Percentiles rank a stretch among this genome's conserved stretches.
These are phyloP conservation scores for Nomada ruficornis DNA, from an alignment of 2,888 invertebrate species.

Conservation along the genomic window DNA sequence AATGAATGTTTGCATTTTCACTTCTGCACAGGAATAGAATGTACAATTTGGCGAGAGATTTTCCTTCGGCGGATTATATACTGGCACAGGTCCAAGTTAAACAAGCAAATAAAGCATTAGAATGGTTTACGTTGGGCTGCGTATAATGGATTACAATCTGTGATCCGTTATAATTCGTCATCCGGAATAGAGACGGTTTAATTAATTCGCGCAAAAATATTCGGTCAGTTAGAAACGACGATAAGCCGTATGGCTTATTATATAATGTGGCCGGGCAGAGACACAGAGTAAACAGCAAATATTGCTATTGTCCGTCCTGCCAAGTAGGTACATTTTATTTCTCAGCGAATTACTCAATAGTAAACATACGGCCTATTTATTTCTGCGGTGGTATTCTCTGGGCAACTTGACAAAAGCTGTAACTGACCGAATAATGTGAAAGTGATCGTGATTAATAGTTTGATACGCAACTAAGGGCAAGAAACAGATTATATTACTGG, in stretches of 20 bases:
- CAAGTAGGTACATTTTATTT: constrained; percentile 7
- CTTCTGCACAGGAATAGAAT: constrained; percentile 57
- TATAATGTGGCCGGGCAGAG: background rate
- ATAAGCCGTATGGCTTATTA: background rate
- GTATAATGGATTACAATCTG: constrained; percentile 61
- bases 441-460: constrained; percentile 13
- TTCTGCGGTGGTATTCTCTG: background rate
- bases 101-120: constrained; percentile 62
- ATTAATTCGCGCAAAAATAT: constrained; percentile 30
- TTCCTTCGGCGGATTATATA: constrained; percentile 48
- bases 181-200: constrained; percentile 14
- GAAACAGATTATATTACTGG: background rate
- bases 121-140: constrained; percentile 47
- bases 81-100: constrained; percentile 55
- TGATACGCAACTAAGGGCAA: background rate
- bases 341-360: constrained; percentile 6
- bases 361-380: constrained; percentile 13
- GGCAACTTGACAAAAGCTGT: background rate
- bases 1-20: constrained; percentile 58
- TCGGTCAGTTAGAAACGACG: background rate
- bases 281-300: background rate
- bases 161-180: constrained; percentile 51
- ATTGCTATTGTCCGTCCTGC: background rate
- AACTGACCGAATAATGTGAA: constrained; percentile 6
- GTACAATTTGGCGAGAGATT: constrained; percentile 56